phyloP scores from a whole-genome alignment of 1,140 invertebrate genomes.

The Thaumatotibia leucotreta region DNA sequence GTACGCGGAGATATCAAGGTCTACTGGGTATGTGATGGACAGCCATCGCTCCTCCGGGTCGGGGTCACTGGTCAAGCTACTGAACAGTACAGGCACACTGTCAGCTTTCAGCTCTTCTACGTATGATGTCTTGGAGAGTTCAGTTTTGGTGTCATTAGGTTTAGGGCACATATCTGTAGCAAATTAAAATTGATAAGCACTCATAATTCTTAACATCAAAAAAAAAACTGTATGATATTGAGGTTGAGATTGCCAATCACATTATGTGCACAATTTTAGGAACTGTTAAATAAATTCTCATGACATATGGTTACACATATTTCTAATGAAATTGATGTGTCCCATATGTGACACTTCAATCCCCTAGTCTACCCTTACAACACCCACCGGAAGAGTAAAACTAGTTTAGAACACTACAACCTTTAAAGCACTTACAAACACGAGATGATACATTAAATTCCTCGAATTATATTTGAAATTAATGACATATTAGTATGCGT shows the following conservation, averaged over 20 bases:
- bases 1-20: constrained; percentile 68
- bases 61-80: constrained; percentile 86
- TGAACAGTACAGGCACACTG: constrained; percentile 89
- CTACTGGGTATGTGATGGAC: constrained; percentile 87
- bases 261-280: no score
- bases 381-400: no score
- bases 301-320: no score
- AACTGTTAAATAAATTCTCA: no score
- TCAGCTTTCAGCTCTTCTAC: constrained; percentile 88
- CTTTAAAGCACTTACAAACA: neutral
- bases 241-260: no score
- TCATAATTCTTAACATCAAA: neutral
- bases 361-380: no score
- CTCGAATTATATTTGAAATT: neutral
- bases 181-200: constrained; percentile 7
- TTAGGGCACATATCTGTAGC: constrained; percentile 91
- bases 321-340: no score
- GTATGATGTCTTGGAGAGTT: constrained; percentile 88
- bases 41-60: constrained; percentile 86
- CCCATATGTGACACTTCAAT: no score
- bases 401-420: neutral
- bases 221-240: no score
- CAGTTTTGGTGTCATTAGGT: constrained; percentile 83
- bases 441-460: neutral
- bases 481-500: neutral